Base-by-base conservation (phyloP, 2,113 vertebrate genomes). In the Xenus cinereus region DNA sequence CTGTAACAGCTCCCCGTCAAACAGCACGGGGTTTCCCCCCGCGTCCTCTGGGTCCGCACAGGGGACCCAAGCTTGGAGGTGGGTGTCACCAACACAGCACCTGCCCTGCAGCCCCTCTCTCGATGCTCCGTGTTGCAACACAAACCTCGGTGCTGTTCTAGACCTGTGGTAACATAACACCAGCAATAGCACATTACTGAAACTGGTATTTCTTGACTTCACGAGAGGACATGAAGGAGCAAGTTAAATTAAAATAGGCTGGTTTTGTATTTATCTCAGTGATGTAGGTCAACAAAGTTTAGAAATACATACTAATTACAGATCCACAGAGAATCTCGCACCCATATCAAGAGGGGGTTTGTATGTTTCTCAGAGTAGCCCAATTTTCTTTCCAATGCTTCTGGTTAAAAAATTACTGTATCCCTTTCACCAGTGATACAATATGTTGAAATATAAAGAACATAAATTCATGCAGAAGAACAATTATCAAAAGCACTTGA, bases 131-230 rank as follows among this genome's bases (percentile, higher is more conserved):
- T 6, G 5, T 72, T 71, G 76, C 79, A 62, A 83, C 63, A 41
- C 67, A 37, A 48, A 53, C 41, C 32, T 19, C 0, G 1, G 50
- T 33, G 59, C 63, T 37, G 43, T 33, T n/a, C 89, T 20, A 15
- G 15, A 15, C 28, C 86, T 43, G 53, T 30, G 46, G 85, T 22
- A 82, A 82, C 1, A 3, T 6, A 35, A 63, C 7, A 4, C 28
- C 51, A 64, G 78, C 69, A 89, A 39, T 0, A 54, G 67, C 67
- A 54, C 19, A 4, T 50, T 33, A 28, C 75, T 45, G 72, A 53
- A 96, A 96, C 93, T 78, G 90, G 90, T 87, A 93, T 92, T 93
- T 92, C 93, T 77, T 88, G 96, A 93, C 91, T 87, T 59, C 50
- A 30, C 0, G 2, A 76, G 81, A 85, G 73, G 75, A 77, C 87